Base-by-base conservation (phyloP, 2,797 vertebrate genomes). In the Hozukius guyotensis region DNA sequence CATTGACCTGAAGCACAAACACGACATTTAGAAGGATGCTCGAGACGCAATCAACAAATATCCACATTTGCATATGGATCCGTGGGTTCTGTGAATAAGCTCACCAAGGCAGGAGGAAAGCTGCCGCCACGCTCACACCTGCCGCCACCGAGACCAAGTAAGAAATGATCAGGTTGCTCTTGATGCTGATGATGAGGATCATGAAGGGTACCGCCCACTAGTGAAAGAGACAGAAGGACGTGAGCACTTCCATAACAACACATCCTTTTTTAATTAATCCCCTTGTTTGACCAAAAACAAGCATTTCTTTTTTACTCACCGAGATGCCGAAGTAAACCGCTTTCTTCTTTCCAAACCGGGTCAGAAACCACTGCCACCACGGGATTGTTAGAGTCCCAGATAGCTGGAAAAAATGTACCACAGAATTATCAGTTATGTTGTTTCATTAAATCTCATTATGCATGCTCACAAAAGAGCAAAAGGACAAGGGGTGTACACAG, bases 341-440 rank as follows among this genome's bases (percentile, higher is more conserved):
- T 0, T 25, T 98, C 94, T 99, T 99, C 95, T 99, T 99, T 77
- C 98, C 98, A 83, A 96, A 99, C 1, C 91, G 95, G 0, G 94
- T 97, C n/a, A 99, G 95, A 89, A 99, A 99, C 97, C 97, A 98
- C 84, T 99, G 98, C 98, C 98, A 99, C 70, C 96, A 77, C 0
- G 98, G 98, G 73, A 99, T 97, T 78, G 96, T 96, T 56, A 99
- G n/a, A 2, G 97, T 95, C 68, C 96, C 98, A 0, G 98, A 98
- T 13, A 99, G 76, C 96, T 96, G 84, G 11, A 77, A 65, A 71
- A 10, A 25, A 55, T 2, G 16, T 16, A 59, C 64, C 6, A 73
- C 16, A 24, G 4, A 52, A 22, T 8, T 2, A 52, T 82, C 4
- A 73, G 32, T 27, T 59, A 53, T 67, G 16, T 27, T 22, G 27